Percentiles rank a stretch among this genome's conserved stretches.
Evolutionary conservation across 2,113 vertebrate genomes (phyloP).

Genomic region (Propithecus coquereli): DNA sequence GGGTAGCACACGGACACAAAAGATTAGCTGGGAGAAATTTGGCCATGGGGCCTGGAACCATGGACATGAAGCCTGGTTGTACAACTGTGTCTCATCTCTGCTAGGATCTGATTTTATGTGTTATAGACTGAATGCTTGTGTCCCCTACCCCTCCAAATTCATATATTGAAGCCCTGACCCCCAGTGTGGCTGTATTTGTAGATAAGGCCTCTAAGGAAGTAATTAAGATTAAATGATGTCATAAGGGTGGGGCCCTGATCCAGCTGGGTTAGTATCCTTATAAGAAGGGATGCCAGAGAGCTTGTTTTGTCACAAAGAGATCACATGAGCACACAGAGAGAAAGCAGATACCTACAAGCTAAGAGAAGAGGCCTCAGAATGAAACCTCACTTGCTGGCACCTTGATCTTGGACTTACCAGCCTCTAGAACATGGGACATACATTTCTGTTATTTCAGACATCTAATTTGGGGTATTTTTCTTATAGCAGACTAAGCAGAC

Average conservation of each 20-base stretch:
- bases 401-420: neutral
- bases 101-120: neutral
- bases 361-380: neutral
- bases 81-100: neutral
- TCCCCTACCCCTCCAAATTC: neutral
- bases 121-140: neutral
- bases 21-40: neutral
- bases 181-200: neutral
- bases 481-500: neutral
- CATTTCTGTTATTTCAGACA: neutral
- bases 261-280: neutral
- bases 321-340: neutral
- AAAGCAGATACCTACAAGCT: neutral
- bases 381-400: neutral
- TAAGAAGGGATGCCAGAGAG: neutral
- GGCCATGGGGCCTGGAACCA: neutral
- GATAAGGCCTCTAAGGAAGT: neutral
- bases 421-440: neutral
- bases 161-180: neutral
- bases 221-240: neutral
- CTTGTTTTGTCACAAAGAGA: neutral
- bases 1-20: neutral
- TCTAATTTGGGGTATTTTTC: neutral
- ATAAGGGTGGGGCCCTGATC: neutral
- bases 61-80: neutral